Percentiles rank a stretch among this genome's conserved stretches.
These are phyloP conservation scores for Orthosia cruda DNA, from an alignment of 2,888 invertebrate species.

Conservation along the genomic window DNA sequence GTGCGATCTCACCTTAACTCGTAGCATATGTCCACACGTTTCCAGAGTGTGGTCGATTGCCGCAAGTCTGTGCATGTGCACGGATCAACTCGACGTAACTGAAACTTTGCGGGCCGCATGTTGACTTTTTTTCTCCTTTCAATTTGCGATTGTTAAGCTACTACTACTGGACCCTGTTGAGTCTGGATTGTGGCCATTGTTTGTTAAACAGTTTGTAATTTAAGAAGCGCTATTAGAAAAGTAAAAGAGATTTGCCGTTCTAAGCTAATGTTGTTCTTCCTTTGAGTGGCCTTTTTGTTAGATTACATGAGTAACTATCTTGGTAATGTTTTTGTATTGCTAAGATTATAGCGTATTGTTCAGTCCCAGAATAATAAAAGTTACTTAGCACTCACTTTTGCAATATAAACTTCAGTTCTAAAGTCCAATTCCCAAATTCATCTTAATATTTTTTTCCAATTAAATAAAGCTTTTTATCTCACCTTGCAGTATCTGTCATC, in stretches of 20 bases:
- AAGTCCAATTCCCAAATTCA: too few species aligned
- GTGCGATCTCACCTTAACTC: background rate
- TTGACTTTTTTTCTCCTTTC: constrained; percentile 50
- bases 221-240: background rate
- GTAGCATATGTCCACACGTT: constrained; percentile 40
- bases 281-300: too few species aligned
- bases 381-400: background rate
- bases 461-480: too few species aligned
- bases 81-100: constrained; percentile 57
- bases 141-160: constrained; percentile 13
- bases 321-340: too few species aligned
- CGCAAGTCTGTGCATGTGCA: constrained; percentile 62
- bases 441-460: too few species aligned
- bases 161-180: background rate
- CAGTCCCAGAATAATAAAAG: background rate
- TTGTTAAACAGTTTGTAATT: background rate
- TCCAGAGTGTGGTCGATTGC: constrained; percentile 59
- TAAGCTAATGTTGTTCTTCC: background rate
- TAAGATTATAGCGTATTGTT: too few species aligned
- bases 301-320: too few species aligned
- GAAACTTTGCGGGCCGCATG: constrained; percentile 52
- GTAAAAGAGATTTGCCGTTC: too few species aligned
- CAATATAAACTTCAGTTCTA: background rate
- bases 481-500: too few species aligned
- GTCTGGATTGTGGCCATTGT: background rate